phyloP scores from a whole-genome alignment of 2,888 invertebrate genomes.

The Brachyptera putata region DNA sequence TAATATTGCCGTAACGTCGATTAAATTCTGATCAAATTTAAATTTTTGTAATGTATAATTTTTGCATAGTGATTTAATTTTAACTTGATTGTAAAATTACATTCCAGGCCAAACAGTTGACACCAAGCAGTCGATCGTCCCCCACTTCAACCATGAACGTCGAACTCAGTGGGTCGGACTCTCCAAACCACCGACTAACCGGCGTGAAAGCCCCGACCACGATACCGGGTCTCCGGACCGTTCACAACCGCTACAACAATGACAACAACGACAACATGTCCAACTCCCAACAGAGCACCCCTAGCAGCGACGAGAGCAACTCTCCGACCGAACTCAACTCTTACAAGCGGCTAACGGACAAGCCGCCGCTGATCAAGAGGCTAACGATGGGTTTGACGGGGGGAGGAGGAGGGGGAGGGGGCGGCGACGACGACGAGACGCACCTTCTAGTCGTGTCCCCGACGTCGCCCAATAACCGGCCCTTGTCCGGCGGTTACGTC shows the following conservation, averaged over 20 bases:
- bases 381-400: constrained; percentile 70
- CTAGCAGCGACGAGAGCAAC: constrained; percentile 74
- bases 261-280: constrained; percentile 11
- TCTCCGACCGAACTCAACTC: constrained; percentile 84
- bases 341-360: constrained; percentile 74
- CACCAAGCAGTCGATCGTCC: constrained; percentile 31
- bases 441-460: constrained; percentile 67
- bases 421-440: constrained; percentile 65
- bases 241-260: constrained; percentile 51
- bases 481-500: constrained; percentile 72
- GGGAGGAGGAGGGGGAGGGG: constrained; percentile 51
- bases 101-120: constrained; percentile 46
- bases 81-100: constrained; percentile 7
- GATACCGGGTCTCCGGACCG: constrained; percentile 62
- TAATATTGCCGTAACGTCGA: too few species aligned
- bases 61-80: too few species aligned
- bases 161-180: constrained; percentile 49
- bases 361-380: constrained; percentile 73
- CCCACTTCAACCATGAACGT: constrained; percentile 49
- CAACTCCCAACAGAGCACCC: constrained; percentile 50
- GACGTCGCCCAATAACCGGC: constrained; percentile 49
- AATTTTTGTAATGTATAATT: too few species aligned
- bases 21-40: too few species aligned
- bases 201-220: constrained; percentile 45
- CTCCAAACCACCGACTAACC: constrained; percentile 49